A percentile compares a stretch with the other conserved stretches of the same genome.
phyloP scores from a whole-genome alignment of 2,113 vertebrate genomes.

The Cyphomyrus plagiostoma region DNA sequence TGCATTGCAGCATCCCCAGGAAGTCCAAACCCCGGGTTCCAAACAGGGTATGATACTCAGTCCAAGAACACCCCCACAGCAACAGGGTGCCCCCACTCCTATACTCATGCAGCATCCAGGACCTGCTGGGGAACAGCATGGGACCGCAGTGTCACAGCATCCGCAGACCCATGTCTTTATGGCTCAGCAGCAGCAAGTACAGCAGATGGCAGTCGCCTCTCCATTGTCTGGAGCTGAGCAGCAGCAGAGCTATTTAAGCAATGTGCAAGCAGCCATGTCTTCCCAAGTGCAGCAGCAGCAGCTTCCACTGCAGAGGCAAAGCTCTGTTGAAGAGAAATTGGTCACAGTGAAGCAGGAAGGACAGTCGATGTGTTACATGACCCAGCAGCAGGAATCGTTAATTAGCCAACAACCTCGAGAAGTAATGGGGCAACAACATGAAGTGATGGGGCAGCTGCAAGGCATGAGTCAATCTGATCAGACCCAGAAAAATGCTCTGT shows the following conservation, averaged over 20 bases:
- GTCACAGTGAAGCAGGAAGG: conserved; percentile 57
- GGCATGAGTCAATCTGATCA: conserved; percentile 47
- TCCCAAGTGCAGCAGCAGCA: conserved; percentile 24
- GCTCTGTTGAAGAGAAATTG: conserved; percentile 50
- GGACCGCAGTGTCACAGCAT: background rate
- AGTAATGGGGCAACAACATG: conserved; percentile 40
- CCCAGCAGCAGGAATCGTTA: conserved; percentile 33
- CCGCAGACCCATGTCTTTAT: conserved; percentile 42
- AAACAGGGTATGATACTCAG: conserved; percentile 59
- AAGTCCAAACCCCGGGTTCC: conserved; percentile 43
- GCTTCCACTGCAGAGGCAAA: conserved; percentile 57
- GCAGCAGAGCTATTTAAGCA: conserved; percentile 45
- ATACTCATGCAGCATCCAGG: conserved; percentile 46
- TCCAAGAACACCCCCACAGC: conserved; percentile 58
- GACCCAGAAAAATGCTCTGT: conserved; percentile 47
- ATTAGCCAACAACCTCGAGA: conserved; percentile 53
- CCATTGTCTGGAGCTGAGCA: conserved; percentile 46
- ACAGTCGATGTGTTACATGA: conserved; percentile 50
- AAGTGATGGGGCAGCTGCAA: conserved; percentile 44
- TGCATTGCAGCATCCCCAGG: conserved; percentile 40
- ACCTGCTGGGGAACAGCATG: conserved; percentile 44
- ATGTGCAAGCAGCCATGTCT: conserved; percentile 42
- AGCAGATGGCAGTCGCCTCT: conserved; percentile 40
- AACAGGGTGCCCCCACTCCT: conserved; percentile 51
- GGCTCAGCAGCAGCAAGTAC: conserved; percentile 43